Base-by-base conservation (phyloP, 2,113 vertebrate genomes). In the Cygnus atratus region DNA sequence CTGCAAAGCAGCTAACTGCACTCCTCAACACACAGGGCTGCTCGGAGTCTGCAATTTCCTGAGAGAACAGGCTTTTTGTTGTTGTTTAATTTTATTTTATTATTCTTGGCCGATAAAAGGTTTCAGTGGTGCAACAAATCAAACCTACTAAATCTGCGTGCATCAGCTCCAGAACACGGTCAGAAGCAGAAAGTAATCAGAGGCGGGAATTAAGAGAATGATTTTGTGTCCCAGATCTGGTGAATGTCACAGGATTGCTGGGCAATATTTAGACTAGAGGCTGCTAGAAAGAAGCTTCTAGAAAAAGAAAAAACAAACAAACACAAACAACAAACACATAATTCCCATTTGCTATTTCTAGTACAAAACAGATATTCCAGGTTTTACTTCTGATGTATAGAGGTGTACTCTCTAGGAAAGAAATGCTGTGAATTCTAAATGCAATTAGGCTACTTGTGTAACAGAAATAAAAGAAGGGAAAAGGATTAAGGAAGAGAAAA, bases 141-240 rank as follows among this genome's bases (percentile, higher is more conserved):
- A 72, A 66, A 84, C 26, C 13, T n/a, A 81, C 11, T 55, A 93
- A 87, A 59, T 88, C 68, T 50, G 70, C 6, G 3, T n/a, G 31
- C 74, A 73, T 76, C 84, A 88, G 88, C 83, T 52, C 66, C 84
- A 80, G 84, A 88, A 67, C 63, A 39, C 19, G 29, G 85, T 71
- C 67, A 74, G 59, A 86, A 61, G 61, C 70, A 62, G 62, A 75
- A 92, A 94, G 88, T 75, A 96, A 97, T 96, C 92, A 93, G 95
- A 78, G 52, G 72, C 3, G 10, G 95, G 92, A 95, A 96, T 96
- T 96, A 96, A 88, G 90, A 75, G 80, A 95, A 96, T 58, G 62
- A 82, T 78, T 91, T 66, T 76, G 80, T 82, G 93, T 93, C 93
- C 93, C 73, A 96, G 93, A 95, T 95, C 73, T 0, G 4, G 31